Evolutionary conservation across 1,140 invertebrate species (phyloP), one percentile per base, ranked within the genome.

Genomic region (Dendroctonus ponderosae): DNA sequence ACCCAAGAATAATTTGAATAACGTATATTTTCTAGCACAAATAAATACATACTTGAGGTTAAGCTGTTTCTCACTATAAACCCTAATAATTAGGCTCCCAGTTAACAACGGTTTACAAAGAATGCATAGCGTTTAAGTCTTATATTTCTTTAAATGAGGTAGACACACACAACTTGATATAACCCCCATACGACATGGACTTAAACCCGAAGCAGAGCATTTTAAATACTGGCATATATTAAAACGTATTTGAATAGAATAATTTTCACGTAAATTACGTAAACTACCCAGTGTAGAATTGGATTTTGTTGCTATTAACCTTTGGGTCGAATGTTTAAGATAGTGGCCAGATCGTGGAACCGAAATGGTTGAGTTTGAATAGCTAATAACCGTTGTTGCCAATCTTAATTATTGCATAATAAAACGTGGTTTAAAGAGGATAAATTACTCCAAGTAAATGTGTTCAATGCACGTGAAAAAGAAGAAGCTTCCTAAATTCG

Each of bases 201-300:
- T 26, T 26, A 26, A 26, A 61, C 50, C 40, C 46, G 14, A 57
- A 8, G 49, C n/a, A 40, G 14, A 59, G 6, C 42, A 6, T 44
- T 15, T 38, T 11, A 41, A 59, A 9, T 26, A 11, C 38, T 26
- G 7, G 43, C n/a, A 59, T 43, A 43, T 12, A 46, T 42, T 43
- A 59, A 12, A 14, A 44, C 6, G 9, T n/a, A 43, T 15, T n/a
- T 46, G 43, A 42, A 59, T 59, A 46, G 57, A 59, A 44, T 7
- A 44, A 46, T 59, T 59, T 52, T 52, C n/a, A 59, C 46, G 57
- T 44, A 59, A 59, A 59, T 26, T 61, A 37, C 44, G 41, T 38
- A 46, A 46, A 48, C 8, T 14, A 48, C 46, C 50, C 50, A 26
- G 50, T 52, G 12, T 15, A 52, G 50, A 15, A 52, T 9, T 46